Percentiles rank a stretch among this genome's conserved stretches.
Evolutionary conservation across 2,888 invertebrate species (phyloP).

Genomic region (Microplitis manilae): DNA sequence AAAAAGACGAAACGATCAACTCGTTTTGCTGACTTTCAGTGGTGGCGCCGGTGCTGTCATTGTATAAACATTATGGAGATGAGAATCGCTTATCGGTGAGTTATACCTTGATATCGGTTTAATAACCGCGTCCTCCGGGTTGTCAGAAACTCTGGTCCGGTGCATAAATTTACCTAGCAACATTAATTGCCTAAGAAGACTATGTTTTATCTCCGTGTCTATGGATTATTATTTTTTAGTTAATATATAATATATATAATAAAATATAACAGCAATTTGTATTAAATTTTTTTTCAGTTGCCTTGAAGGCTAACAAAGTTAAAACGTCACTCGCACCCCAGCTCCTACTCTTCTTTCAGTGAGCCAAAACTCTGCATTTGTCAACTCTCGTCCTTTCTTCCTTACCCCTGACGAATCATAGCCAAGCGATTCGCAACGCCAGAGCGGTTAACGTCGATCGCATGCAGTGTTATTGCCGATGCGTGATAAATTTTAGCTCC

Average conservation of each 20-base stretch:
- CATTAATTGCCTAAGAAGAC: slow-evolving; percentile 21
- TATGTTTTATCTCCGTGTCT: background rate
- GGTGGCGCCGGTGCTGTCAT: slow-evolving; percentile 54
- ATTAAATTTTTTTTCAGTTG: background rate
- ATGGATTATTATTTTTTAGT: background rate
- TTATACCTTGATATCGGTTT: slow-evolving; percentile 64
- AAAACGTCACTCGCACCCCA: slow-evolving; percentile 25
- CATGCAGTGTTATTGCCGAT: slow-evolving; percentile 16
- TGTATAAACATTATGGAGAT: slow-evolving; percentile 69
- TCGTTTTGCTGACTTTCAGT: slow-evolving; percentile 12
- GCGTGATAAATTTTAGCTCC: slow-evolving; percentile 29
- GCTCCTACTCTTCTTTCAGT: background rate
- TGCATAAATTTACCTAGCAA: slow-evolving; percentile 37
- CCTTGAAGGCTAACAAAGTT: slow-evolving; percentile 4
- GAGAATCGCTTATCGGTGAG: slow-evolving; percentile 48
- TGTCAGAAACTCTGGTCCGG: slow-evolving; percentile 23
- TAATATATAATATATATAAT: background rate
- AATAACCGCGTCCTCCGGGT: slow-evolving; percentile 55
- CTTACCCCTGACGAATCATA: slow-evolving; percentile 20
- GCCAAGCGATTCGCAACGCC: slow-evolving; percentile 33
- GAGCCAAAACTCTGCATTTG: slow-evolving; percentile 9
- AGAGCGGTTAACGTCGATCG: slow-evolving; percentile 35
- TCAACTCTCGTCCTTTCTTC: slow-evolving; percentile 15
- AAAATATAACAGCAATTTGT: background rate
- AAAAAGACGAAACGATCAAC: slow-evolving; percentile 18